Percentiles rank a stretch among this genome's conserved stretches.
Conservation (phyloP, 2,113 vertebrate species). For the Hyperopisus bebe region DNA sequence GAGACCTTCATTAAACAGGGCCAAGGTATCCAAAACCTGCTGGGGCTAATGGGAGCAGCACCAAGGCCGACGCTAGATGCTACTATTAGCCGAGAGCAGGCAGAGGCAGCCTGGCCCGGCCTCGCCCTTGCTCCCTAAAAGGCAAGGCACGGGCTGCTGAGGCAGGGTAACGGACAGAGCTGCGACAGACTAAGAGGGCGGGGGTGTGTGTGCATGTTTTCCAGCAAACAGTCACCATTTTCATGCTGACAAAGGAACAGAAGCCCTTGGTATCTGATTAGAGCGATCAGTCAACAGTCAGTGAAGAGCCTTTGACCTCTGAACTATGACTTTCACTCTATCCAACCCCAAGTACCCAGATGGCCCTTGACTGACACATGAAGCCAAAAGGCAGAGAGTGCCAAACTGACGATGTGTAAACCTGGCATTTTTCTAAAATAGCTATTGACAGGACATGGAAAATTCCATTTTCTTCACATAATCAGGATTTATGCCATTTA, state of each 20-base stretch:
- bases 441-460: not conserved
- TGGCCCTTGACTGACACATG: not conserved
- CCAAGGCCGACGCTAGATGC: not conserved
- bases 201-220: not conserved
- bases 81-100: not conserved
- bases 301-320: not conserved
- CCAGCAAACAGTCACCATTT: not conserved
- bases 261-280: not conserved
- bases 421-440: not conserved
- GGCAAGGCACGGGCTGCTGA: not conserved
- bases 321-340: not conserved
- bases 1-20: not conserved
- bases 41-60: not conserved
- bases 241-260: not conserved
- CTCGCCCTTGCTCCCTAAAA: not conserved
- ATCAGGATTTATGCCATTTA: not conserved
- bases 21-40: constrained; percentile 13
- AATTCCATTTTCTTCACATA: not conserved
- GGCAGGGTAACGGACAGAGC: not conserved
- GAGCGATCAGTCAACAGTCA: not conserved
- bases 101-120: not conserved
- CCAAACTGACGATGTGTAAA: not conserved
- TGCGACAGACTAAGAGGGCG: not conserved
- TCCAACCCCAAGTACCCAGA: not conserved
- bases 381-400: not conserved